Evolutionary conservation across 2,113 vertebrate species (phyloP).

Genomic region (Clarias batrachus): DNA sequence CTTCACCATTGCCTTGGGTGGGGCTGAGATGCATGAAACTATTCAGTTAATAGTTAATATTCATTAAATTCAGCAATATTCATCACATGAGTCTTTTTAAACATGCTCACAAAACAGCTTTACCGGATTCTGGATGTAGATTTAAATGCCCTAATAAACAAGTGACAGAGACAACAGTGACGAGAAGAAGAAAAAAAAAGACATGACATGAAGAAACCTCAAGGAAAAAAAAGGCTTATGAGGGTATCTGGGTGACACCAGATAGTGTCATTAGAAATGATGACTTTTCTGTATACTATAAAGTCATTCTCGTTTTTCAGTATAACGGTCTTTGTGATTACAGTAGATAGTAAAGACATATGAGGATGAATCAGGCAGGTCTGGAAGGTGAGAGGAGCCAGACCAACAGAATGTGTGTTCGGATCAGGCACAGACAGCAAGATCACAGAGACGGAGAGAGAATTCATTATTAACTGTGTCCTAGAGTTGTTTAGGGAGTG

Average conservation of each 20-base stretch:
- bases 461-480: too few species aligned
- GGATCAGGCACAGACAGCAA: too few species aligned
- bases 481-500: too few species aligned
- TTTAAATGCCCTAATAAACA: not conserved
- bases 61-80: too few species aligned
- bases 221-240: not conserved
- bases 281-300: not conserved
- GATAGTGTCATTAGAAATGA: not conserved
- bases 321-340: not conserved
- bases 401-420: too few species aligned
- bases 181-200: not conserved
- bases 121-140: not conserved
- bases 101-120: not conserved
- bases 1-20: too few species aligned
- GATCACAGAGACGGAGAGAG: too few species aligned
- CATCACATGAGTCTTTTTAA: too few species aligned
- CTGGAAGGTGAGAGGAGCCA: not conserved
- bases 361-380: not conserved
- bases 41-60: too few species aligned
- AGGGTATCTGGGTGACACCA: not conserved
- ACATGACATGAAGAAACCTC: not conserved
- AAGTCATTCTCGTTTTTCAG: not conserved
- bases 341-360: not conserved
- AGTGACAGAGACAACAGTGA: not conserved
- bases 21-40: too few species aligned